Percentiles rank a stretch among this genome's conserved stretches.
Conservation (phyloP, 2,797 vertebrate genomes). For the Alca torda region DNA sequence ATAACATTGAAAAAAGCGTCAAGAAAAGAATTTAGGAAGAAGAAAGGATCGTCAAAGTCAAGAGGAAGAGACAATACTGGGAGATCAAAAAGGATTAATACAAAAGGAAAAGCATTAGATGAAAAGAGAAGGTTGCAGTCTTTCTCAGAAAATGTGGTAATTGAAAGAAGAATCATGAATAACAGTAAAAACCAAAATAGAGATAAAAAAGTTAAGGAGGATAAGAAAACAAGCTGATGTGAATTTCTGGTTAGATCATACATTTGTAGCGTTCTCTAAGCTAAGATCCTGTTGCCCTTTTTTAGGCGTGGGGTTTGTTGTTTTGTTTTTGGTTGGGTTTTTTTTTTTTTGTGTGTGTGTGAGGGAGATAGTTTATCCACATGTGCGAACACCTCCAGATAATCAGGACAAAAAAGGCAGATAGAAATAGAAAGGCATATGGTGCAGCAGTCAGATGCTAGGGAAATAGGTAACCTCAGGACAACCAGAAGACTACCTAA, state of each 20-base stretch:
- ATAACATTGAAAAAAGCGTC: neutral
- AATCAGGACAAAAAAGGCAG: neutral
- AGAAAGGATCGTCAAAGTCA: neutral
- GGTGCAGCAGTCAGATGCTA: neutral
- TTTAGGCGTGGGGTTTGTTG: neutral
- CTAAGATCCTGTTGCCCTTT: neutral
- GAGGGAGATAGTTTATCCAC: neutral
- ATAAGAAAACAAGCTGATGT: neutral
- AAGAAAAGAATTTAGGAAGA: neutral
- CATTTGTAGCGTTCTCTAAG: neutral
- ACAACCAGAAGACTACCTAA: neutral
- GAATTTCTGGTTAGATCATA: neutral
- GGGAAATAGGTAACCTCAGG: neutral
- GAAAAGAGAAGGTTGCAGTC: neutral
- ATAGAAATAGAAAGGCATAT: neutral
- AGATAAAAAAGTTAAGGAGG: neutral
- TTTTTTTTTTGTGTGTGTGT: neutral
- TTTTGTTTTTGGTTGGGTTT: neutral
- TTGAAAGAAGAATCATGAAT: neutral
- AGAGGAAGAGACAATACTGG: neutral
- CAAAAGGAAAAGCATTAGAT: neutral
- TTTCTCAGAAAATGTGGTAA: neutral
- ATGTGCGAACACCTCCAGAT: neutral
- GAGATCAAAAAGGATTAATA: constrained; percentile 28
- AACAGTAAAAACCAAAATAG: neutral